Percentiles rank a stretch among this genome's conserved stretches.
phyloP scores from a whole-genome alignment of 2,888 invertebrate species.

The Lepidonotus clava region DNA sequence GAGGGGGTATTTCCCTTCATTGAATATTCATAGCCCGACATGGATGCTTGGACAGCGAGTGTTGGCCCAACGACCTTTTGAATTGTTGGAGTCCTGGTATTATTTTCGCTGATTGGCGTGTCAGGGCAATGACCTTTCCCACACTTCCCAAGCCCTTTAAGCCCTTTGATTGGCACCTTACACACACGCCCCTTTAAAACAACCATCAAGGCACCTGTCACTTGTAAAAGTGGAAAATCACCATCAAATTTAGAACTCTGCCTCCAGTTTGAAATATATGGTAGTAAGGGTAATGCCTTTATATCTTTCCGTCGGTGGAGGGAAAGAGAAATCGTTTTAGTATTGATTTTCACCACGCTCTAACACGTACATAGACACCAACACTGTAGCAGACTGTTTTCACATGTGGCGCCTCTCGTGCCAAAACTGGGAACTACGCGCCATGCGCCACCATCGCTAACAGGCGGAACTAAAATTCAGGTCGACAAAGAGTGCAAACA shows the following conservation, averaged over 20 bases:
- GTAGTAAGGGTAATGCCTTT: no score
- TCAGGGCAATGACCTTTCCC: background rate
- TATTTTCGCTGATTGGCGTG: constrained; percentile 47
- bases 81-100: constrained; percentile 35
- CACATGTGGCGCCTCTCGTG: constrained; percentile 10
- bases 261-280: no score
- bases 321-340: no score
- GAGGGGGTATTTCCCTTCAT: background rate
- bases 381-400: no score
- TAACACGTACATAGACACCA: no score
- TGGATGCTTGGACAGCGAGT: background rate
- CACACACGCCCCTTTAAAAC: constrained; percentile 17
- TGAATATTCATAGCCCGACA: constrained; percentile 29
- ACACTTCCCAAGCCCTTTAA: background rate
- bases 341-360: no score
- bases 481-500: no score
- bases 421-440: background rate
- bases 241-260: background rate
- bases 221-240: background rate
- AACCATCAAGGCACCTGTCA: background rate
- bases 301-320: no score
- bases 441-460: constrained; percentile 18
- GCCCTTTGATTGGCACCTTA: background rate
- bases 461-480: constrained; percentile 28
- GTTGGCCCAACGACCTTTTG: constrained; percentile 43